These are phyloP conservation scores for Cloeon dipterum DNA, from an alignment of 2,888 invertebrate species.

Conservation along the genomic window DNA sequence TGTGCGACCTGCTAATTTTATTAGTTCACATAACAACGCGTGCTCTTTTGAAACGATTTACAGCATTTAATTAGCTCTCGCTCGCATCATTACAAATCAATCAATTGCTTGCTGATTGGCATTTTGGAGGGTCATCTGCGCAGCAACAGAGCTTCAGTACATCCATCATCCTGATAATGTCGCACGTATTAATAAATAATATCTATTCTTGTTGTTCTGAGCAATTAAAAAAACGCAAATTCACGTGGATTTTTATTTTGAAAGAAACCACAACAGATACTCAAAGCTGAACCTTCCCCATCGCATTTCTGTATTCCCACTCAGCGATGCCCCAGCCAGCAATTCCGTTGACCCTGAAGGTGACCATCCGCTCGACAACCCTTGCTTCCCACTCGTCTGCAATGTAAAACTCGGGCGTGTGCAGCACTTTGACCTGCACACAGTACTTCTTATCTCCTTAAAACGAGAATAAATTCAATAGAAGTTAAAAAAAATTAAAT, in stretches of 20 bases:
- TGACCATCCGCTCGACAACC: constrained; percentile 32
- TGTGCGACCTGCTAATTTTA: too few species aligned
- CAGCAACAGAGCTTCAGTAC: too few species aligned
- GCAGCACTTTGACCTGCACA: constrained; percentile 26
- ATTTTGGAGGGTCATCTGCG: too few species aligned
- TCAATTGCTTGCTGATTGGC: too few species aligned
- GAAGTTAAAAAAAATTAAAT: neutral
- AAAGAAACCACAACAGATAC: constrained; percentile 11
- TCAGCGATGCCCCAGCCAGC: constrained; percentile 40
- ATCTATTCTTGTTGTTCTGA: too few species aligned
- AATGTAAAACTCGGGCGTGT: constrained; percentile 29
- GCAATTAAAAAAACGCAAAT: too few species aligned
- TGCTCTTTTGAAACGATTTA: too few species aligned
- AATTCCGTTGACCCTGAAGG: constrained; percentile 31
- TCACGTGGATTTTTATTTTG: constrained; percentile 11
- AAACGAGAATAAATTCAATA: neutral
- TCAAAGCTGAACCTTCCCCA: constrained; percentile 11
- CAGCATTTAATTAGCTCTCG: too few species aligned
- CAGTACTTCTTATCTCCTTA: constrained; percentile 23
- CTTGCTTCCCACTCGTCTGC: constrained; percentile 33
- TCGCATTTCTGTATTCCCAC: constrained; percentile 33
- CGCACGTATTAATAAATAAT: too few species aligned
- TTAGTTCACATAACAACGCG: too few species aligned
- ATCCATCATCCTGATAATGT: too few species aligned
- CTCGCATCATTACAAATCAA: too few species aligned